Evolutionary conservation across 2,113 vertebrate species (phyloP).

Genomic region (Leiothrix lutea): DNA sequence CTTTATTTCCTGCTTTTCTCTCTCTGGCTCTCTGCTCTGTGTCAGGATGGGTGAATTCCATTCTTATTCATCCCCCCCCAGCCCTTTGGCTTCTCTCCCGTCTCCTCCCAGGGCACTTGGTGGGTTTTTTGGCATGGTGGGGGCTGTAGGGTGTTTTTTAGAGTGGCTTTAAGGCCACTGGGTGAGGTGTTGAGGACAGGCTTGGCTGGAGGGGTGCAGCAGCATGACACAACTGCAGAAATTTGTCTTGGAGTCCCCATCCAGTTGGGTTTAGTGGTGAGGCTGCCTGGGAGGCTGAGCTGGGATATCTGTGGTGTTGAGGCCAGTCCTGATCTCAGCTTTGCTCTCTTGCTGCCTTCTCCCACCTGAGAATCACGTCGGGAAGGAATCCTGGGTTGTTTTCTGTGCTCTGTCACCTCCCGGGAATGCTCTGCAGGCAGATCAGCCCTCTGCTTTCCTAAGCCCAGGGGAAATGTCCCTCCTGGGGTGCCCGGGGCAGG

Average conservation of each 20-base stretch:
- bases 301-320: neutral
- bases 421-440: neutral
- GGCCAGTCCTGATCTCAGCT: neutral
- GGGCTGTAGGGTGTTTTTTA: neutral
- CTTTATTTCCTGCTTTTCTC: neutral
- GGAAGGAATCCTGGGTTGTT: neutral
- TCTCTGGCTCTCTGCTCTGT: neutral
- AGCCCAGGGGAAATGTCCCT: neutral
- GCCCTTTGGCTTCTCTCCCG: neutral
- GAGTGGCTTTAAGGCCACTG: neutral
- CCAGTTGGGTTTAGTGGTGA: neutral
- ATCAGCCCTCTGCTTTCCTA: neutral
- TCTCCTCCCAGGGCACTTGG: neutral
- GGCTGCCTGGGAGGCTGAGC: neutral
- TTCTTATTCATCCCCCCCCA: neutral
- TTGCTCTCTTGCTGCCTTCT: neutral
- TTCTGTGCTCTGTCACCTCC: neutral
- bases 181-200: neutral
- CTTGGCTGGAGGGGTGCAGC: neutral
- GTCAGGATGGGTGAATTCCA: neutral
- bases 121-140: neutral
- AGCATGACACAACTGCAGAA: rapidly evolving
- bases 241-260: neutral
- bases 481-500: neutral
- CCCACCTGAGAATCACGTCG: neutral